Conservation (phyloP, 2,797 vertebrate genomes). For the Epinephelus malabaricus region DNA sequence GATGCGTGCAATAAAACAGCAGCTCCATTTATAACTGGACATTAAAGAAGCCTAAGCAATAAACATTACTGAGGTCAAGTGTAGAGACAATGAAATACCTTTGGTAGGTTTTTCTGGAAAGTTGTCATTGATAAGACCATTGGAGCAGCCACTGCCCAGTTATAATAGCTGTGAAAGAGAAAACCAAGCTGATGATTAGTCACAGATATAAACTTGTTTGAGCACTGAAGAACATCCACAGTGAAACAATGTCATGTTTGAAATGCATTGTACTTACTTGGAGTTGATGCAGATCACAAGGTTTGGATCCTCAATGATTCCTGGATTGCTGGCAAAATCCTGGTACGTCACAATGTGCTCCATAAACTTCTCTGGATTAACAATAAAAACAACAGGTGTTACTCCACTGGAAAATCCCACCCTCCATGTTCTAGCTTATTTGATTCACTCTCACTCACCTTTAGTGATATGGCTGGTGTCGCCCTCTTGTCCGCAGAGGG, state of each 20-base stretch:
- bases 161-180: slow-evolving; percentile 90
- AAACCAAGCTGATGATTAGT: slow-evolving; percentile 14
- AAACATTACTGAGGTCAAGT: background rate
- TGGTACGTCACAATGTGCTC: slow-evolving; percentile 91
- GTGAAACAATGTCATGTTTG: background rate
- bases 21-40: background rate
- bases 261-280: slow-evolving; percentile 81
- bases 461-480: slow-evolving; percentile 88
- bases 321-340: slow-evolving; percentile 92
- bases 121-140: slow-evolving; percentile 94
- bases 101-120: slow-evolving; percentile 94
- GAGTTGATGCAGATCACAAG: slow-evolving; percentile 94
- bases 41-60: background rate
- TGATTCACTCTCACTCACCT: slow-evolving; percentile 57
- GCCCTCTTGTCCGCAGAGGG: slow-evolving; percentile 91
- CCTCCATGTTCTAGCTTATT: background rate
- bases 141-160: slow-evolving; percentile 96
- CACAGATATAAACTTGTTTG: background rate
- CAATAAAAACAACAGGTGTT: background rate
- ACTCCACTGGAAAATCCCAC: background rate
- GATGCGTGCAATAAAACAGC: background rate
- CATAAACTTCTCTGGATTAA: slow-evolving; percentile 89
- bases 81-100: slow-evolving; percentile 83
- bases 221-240: background rate
- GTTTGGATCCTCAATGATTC: slow-evolving; percentile 92